These are phyloP conservation scores for Calameuta pallipes DNA, from an alignment of 2,888 invertebrate species.

Conservation along the genomic window DNA sequence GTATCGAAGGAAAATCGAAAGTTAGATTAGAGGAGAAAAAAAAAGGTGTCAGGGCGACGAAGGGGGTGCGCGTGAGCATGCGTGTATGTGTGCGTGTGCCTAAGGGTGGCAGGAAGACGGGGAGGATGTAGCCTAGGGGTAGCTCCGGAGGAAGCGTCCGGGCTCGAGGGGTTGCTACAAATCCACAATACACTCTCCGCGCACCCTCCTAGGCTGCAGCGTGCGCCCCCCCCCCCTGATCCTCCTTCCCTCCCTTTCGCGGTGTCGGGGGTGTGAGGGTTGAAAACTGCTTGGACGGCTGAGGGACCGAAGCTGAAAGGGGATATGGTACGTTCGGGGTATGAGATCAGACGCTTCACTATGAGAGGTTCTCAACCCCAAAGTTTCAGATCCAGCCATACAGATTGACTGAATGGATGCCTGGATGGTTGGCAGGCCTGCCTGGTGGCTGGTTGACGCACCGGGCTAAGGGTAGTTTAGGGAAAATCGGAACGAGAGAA, in stretches of 20 bases:
- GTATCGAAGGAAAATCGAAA: background rate
- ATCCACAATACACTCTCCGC: constrained; percentile 34
- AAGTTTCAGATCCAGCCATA: background rate
- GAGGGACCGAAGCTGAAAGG: constrained; percentile 10
- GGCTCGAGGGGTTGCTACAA: constrained; percentile 23
- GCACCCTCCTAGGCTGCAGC: constrained; percentile 23
- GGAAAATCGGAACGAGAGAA: background rate
- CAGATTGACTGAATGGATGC: background rate
- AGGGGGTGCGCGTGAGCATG: background rate
- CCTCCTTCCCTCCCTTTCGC: constrained; percentile 24
- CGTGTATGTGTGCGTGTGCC: background rate
- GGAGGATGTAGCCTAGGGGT: background rate
- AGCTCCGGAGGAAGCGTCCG: background rate
- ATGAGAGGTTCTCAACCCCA: constrained; percentile 38
- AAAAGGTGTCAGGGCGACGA: background rate
- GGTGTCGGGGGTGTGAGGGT: background rate
- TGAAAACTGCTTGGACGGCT: constrained; percentile 1
- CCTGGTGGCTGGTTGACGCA: background rate
- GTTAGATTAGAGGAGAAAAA: background rate
- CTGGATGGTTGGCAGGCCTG: background rate
- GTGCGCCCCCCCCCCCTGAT: constrained; percentile 4
- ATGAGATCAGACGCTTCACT: constrained; percentile 35
- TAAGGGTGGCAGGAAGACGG: background rate
- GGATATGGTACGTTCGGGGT: constrained; percentile 13
- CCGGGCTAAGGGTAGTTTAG: background rate